phyloP scores from a whole-genome alignment of 53 echinoderm and acorn worm species.

The Holothuria scabra region DNA sequence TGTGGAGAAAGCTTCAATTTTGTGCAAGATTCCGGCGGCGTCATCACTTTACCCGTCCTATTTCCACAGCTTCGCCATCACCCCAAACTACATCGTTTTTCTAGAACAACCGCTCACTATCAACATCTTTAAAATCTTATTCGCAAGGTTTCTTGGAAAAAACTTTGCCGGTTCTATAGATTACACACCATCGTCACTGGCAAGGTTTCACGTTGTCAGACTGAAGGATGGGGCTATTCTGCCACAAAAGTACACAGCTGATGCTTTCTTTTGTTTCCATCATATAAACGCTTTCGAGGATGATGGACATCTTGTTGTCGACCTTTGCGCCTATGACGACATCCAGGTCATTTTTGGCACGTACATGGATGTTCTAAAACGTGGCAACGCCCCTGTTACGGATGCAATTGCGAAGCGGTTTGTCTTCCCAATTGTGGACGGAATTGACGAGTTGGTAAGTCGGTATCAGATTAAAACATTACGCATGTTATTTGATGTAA shows the following conservation, averaged over 20 bases:
- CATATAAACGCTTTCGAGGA: conserved; percentile 84
- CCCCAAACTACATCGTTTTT: conserved; percentile 79
- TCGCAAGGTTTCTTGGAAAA: conserved; percentile 7
- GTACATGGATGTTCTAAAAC: conserved; percentile 22
- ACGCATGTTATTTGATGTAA: too few species aligned
- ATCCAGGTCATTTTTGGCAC: conserved; percentile 27
- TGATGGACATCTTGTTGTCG: conserved; percentile 64
- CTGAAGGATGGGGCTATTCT: conserved; percentile 64
- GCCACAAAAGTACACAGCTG: conserved; percentile 50
- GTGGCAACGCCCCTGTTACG: not conserved
- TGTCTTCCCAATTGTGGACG: conserved; percentile 56
- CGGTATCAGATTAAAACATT: too few species aligned
- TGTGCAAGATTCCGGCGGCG: conserved; percentile 62
- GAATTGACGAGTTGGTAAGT: too few species aligned
- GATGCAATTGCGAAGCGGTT: conserved; percentile 42
- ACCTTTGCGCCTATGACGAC: conserved; percentile 62
- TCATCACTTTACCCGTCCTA: conserved; percentile 65
- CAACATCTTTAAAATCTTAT: conserved; percentile 49
- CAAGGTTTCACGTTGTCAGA: conserved; percentile 64
- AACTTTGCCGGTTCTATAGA: conserved; percentile 43
- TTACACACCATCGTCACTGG: conserved; percentile 36
- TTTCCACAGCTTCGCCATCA: conserved; percentile 83
- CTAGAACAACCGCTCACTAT: conserved; percentile 69
- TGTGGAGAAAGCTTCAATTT: conserved; percentile 32
- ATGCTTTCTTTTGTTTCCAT: conserved; percentile 82